phyloP scores from a whole-genome alignment of 2,888 invertebrate species.

The Epistrophe eligans region DNA sequence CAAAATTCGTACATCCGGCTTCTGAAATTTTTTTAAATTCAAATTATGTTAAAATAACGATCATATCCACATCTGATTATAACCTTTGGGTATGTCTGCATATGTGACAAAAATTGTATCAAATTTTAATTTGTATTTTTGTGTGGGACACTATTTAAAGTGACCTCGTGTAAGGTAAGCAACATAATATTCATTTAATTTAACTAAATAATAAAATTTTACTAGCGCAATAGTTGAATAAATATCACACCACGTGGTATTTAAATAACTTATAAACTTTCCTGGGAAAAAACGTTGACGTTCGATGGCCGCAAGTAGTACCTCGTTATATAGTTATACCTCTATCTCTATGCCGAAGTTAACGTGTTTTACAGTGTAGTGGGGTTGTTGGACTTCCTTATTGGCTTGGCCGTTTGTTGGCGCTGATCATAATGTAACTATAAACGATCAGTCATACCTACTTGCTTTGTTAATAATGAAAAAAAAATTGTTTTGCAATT shows the following conservation, averaged over 20 bases:
- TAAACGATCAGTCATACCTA: conserved; percentile 35
- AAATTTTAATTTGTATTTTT: not conserved
- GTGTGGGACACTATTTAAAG: conserved; percentile 30
- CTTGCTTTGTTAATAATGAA: conserved; percentile 7
- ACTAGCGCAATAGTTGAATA: conserved; percentile 49
- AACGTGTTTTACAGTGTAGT: conserved; percentile 52
- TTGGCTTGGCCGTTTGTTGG: conserved; percentile 39
- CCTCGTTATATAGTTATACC: not conserved
- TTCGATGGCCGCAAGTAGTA: conserved; percentile 12
- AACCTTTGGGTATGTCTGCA: conserved; percentile 26
- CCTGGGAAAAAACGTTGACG: conserved; percentile 54
- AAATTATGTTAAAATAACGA: conserved; percentile 27
- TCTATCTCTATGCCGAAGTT: not conserved
- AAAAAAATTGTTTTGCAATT: conserved; percentile 33
- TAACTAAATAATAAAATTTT: conserved; percentile 29
- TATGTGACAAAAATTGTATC: conserved; percentile 54
- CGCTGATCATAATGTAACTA: conserved; percentile 34
- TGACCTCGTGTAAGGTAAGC: conserved; percentile 61
- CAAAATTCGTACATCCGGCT: conserved; percentile 71
- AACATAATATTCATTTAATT: conserved; percentile 32
- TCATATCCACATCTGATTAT: not conserved
- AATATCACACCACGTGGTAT: conserved; percentile 72
- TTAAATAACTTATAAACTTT: conserved; percentile 65
- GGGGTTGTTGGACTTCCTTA: conserved; percentile 72
- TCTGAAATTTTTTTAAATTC: conserved; percentile 41